Evolutionary conservation across 2,888 invertebrate species (phyloP), one percentile per base, ranked within the genome.

Genomic region (Apotomis betuletana): DNA sequence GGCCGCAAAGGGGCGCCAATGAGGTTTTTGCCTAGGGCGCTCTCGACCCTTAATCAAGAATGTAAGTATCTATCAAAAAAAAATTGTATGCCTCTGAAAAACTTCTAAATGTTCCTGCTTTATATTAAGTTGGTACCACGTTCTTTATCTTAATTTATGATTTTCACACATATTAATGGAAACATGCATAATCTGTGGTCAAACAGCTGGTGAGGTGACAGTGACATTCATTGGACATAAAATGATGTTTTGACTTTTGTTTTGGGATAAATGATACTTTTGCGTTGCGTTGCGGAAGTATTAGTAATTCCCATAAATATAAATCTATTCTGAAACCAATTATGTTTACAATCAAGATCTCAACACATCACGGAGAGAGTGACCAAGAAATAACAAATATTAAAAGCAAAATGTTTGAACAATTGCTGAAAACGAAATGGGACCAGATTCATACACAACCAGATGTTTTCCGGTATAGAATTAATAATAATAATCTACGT

Each of bases 391-490:
- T 68, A 15, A 65, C n/a, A 54, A 68, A 63, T 67, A 49, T 63
- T 13, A 63, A 68, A 5, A 73, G 57, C 41, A 12, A 54, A 0
- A 4, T 59, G 46, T 83, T 84, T 75, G 58, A 77, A 6, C 65
- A 77, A 9, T 38, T 80, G n/a, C 71, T 87, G 10, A 86, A 80
- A 77, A 64, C 75, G n/a, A 89, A 81, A 78, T 91, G 92, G 92
- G 81, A 88, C 54, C 78, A 86, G 78, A 75, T 87, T 54, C 86
- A 90, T 69, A 74, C 77, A 0, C 75, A 80, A 52, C 74, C 77
- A 0, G 77, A 85, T 74, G 78, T 88, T 38, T 91, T 92, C 81
- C 84, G 89, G 0, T 92, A 92, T 75, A 88, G 87, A 83, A 81
- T 91, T n/a, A 68, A 80, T 44, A 81, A 84, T 62, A 67, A 80